Percentiles rank a stretch among this genome's conserved stretches.
These are phyloP conservation scores for Spondyliosoma cantharus DNA, from an alignment of 2,797 vertebrate genomes.

Conservation along the genomic window DNA sequence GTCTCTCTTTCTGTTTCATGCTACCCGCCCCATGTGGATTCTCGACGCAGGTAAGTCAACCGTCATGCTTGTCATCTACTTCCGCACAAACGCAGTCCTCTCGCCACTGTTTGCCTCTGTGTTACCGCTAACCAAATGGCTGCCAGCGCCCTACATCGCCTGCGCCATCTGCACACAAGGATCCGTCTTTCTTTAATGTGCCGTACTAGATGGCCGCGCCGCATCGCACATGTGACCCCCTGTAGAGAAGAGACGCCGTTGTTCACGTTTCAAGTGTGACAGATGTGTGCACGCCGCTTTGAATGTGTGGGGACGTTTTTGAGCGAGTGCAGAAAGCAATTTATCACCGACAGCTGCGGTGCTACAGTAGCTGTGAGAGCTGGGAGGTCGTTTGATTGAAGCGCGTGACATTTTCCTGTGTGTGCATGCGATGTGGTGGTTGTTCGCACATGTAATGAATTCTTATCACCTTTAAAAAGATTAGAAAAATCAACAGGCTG, in stretches of 20 bases:
- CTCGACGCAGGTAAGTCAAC: constrained; percentile 73
- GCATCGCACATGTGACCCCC: constrained; percentile 36
- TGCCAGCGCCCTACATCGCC: constrained; percentile 25
- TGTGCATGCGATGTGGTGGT: constrained; percentile 23
- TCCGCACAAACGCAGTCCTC: neutral
- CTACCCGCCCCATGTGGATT: constrained; percentile 44
- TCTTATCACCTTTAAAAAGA: constrained; percentile 37
- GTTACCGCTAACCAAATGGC: constrained; percentile 37
- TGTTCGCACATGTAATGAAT: constrained; percentile 52
- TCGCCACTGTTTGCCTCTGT: constrained; percentile 24
- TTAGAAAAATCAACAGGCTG: constrained; percentile 11
- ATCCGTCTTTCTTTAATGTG: constrained; percentile 23
- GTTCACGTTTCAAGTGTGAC: constrained; percentile 45
- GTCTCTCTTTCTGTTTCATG: constrained; percentile 60
- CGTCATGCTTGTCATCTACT: constrained; percentile 1
- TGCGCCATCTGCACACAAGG: constrained; percentile 45
- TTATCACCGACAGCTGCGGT: constrained; percentile 56
- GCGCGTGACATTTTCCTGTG: constrained; percentile 44
- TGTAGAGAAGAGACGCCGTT: constrained; percentile 11
- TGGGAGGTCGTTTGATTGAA: constrained; percentile 51
- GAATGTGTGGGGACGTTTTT: constrained; percentile 45
- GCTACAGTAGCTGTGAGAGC: constrained; percentile 19
- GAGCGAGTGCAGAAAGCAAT: constrained; percentile 37
- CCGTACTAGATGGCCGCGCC: constrained; percentile 44
- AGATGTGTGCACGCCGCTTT: constrained; percentile 54